Base-by-base conservation (phyloP, 2,113 vertebrate species). In the Mastomys natalensis region DNA sequence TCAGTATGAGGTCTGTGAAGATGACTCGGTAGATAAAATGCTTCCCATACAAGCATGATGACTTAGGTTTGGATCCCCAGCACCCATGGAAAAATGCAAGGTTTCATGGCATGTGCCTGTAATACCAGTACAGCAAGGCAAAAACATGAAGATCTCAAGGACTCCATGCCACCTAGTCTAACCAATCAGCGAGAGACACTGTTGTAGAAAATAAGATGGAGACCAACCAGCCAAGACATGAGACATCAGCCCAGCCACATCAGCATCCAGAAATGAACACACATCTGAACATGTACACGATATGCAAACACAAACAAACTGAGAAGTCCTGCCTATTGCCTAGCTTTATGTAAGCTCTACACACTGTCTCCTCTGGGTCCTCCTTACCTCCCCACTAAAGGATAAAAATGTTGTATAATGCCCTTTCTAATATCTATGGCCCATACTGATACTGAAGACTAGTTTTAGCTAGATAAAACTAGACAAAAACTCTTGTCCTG, bases 401-500 rank as follows among this genome's bases (percentile, higher is more conserved):
- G 43, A 64, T 84, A 76, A 73, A 94, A 92, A 90, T 58, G 51
- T 53, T 74, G 11, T 16, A 70, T 89, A 81, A 26, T 76, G n/a
- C 62, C 53, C 81, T n/a, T 55, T 93, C 95, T 86, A 64, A 68
- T 66, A 51, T 26, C 34, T 43, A 26, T 43, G 74, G 31, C 3
- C 94, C 43, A 80, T 43, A 31, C 37, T 37, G 26, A 48, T 43
- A 31, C 37, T 37, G 26, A 51, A 77, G 58, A 58, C 64, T 66
- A 66, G 11, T 66, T 31, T 66, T 5, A 66, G 34, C 29, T 34
- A 90, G 37, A 90, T 89, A 60, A 78, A 86, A 94, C 62, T 21
- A 87, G 51, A 90, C 91, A 51, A 77, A 87, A 93, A 60, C 34
- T 48, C 19, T 85, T 89, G 78, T 72, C 82, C 37, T 82, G 31